Evolutionary conservation across 2,888 invertebrate species (phyloP).

Genomic region (Tachina lurida): DNA sequence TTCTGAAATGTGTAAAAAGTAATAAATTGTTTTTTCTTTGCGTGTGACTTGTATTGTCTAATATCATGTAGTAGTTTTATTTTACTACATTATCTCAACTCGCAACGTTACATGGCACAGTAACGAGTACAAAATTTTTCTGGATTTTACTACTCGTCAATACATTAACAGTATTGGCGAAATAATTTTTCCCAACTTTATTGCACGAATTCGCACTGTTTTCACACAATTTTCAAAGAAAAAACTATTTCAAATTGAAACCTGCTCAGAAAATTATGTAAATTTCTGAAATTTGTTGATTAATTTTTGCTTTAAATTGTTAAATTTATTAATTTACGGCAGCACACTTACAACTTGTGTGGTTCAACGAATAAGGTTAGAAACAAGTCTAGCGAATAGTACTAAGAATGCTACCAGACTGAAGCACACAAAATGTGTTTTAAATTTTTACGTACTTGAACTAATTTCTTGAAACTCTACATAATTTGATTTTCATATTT

Average conservation of each 20-base stretch:
- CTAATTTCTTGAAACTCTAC: background rate
- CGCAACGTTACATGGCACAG: constrained; percentile 32
- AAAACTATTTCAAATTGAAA: constrained; percentile 61
- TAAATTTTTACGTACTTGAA: background rate
- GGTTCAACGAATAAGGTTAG: constrained; percentile 66
- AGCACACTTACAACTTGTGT: constrained; percentile 67
- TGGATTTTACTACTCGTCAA: constrained; percentile 67
- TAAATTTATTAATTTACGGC: constrained; percentile 38
- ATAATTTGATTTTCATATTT: background rate
- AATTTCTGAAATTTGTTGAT: constrained; percentile 72
- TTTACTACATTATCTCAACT: constrained; percentile 53
- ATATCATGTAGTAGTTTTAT: constrained; percentile 46
- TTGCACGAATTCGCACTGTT: constrained; percentile 12
- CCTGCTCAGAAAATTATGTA: constrained; percentile 73
- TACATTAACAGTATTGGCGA: constrained; percentile 70
- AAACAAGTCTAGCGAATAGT: constrained; percentile 59
- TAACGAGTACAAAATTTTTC: constrained; percentile 68
- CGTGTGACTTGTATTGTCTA: constrained; percentile 54
- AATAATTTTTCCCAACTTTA: constrained; percentile 68
- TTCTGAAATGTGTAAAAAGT: background rate
- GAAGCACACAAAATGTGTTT: background rate
- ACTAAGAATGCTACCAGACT: constrained; percentile 47
- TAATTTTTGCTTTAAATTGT: constrained; percentile 68
- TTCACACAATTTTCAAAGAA: constrained; percentile 27
- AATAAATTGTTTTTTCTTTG: constrained; percentile 45